Conservation (phyloP, 2,797 vertebrate species). For the Galago senegalensis region DNA sequence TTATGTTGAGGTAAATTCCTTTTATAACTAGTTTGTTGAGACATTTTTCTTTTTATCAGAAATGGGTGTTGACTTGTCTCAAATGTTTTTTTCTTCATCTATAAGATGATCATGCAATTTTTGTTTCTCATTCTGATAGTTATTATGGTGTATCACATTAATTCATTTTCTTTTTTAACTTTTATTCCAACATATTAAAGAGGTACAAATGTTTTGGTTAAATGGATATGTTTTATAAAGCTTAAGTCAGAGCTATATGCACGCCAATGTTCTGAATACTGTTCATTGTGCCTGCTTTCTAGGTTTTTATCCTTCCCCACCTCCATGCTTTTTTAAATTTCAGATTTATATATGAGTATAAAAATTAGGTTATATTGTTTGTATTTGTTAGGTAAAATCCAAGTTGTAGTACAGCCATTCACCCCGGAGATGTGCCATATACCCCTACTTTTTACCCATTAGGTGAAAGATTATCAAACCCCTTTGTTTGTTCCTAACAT, state of each 20-base stretch:
- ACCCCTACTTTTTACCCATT: too few relatives aligned
- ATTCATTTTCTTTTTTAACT: background rate
- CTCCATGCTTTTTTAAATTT: too few relatives aligned
- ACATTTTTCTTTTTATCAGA: background rate
- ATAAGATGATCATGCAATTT: background rate
- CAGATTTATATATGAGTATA: too few relatives aligned
- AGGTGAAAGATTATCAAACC: too few relatives aligned
- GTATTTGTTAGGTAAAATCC: too few relatives aligned
- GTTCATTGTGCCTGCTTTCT: background rate
- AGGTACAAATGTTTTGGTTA: background rate
- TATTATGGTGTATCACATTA: background rate
- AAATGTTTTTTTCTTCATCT: background rate
- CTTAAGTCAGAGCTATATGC: background rate
- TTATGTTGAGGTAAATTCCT: background rate
- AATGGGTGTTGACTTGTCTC: background rate
- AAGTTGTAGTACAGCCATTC: too few relatives aligned
- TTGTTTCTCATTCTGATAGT: background rate
- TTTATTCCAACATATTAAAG: background rate
- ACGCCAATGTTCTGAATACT: background rate
- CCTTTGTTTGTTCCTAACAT: too few relatives aligned
- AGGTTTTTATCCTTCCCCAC: background rate
- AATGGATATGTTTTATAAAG: background rate
- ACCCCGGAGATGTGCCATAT: too few relatives aligned
- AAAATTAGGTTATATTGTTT: too few relatives aligned
- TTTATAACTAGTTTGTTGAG: background rate